Conservation (phyloP, 2,113 vertebrate genomes). For the Dipodomys ordii region DNA sequence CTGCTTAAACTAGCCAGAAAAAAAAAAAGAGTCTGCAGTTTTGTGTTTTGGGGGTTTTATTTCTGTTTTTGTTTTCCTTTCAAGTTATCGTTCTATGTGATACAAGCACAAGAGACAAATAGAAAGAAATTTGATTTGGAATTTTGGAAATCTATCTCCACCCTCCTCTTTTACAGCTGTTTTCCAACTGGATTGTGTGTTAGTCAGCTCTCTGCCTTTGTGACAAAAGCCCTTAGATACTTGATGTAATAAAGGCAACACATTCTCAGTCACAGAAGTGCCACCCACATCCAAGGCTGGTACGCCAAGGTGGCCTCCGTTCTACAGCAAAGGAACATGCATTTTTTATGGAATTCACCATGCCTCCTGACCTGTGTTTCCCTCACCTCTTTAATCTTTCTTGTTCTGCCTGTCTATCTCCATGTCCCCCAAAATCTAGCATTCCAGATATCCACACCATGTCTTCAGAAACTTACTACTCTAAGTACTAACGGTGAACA, state of each 20-base stretch:
- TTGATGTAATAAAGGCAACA: not conserved
- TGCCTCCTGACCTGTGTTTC: not conserved
- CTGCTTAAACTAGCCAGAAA: not conserved
- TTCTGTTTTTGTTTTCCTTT: not conserved
- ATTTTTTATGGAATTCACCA: slow-evolving; percentile 49
- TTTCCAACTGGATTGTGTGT: not conserved
- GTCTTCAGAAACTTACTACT: not conserved
- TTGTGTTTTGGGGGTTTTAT: too few species aligned
- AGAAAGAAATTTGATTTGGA: not conserved
- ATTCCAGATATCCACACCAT: not conserved
- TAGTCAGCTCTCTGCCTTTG: not conserved
- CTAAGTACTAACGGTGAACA: fast-evolving
- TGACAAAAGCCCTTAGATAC: not conserved
- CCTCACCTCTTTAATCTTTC: not conserved
- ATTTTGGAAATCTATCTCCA: too few species aligned
- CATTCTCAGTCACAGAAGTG: not conserved
- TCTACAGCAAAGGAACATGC: not conserved
- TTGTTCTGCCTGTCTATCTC: not conserved
- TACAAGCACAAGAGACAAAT: not conserved
- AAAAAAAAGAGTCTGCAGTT: not conserved
- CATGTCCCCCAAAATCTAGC: not conserved
- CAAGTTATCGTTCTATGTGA: not conserved
- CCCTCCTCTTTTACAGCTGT: not conserved
- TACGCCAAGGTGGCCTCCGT: not conserved
- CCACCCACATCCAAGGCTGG: not conserved